phyloP scores from a whole-genome alignment of 2,797 vertebrate species.

The Periparus ater region DNA sequence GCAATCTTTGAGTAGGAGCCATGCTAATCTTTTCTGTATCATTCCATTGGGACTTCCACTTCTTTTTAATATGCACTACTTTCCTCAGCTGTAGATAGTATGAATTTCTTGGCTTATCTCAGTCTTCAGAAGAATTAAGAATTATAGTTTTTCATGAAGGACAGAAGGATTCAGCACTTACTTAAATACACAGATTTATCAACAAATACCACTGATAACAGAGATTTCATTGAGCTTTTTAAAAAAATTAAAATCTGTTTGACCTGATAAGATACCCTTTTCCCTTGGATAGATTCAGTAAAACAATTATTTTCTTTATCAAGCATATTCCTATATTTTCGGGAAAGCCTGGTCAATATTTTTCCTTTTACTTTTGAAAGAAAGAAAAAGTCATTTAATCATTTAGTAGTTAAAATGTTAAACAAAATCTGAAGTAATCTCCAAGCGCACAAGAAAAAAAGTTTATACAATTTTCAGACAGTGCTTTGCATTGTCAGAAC shows the following conservation, averaged over 20 bases:
- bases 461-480: not conserved
- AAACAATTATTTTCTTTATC: not conserved
- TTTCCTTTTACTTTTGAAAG: not conserved
- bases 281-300: not conserved
- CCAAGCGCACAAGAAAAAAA: not conserved
- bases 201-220: not conserved
- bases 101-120: not conserved
- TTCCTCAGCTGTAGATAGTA: not conserved
- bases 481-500: not conserved
- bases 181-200: not conserved
- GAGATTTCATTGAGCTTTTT: not conserved
- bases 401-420: not conserved
- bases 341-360: not conserved
- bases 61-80: not conserved
- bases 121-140: not conserved
- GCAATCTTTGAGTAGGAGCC: not conserved
- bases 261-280: not conserved
- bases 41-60: not conserved
- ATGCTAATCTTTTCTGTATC: not conserved
- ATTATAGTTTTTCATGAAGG: not conserved
- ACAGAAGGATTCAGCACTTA: not conserved
- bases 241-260: not conserved
- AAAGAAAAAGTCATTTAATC: not conserved
- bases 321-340: not conserved
- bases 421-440: not conserved